Base-by-base conservation (phyloP, 2,888 invertebrate genomes). In the Cheilosia vulpina region DNA sequence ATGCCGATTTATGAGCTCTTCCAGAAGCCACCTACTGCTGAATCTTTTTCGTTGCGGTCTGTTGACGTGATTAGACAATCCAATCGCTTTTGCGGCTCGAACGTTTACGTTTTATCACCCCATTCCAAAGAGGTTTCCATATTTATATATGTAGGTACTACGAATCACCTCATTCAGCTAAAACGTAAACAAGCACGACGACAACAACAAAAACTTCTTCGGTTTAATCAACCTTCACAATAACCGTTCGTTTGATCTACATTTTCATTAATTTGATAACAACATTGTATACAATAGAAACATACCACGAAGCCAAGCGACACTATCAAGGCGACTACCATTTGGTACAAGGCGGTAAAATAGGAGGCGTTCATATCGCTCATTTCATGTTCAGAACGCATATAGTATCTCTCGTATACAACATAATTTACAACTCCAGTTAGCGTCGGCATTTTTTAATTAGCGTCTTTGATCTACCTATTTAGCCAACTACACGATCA, bases 381-480 rank as follows among this genome's bases (percentile, higher is more conserved):
- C 17, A 45, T 43, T 79, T 45, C 13, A 45, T 68, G 69, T 71
- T 75, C 68, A 45, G 75, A 38, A 75, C 80, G 72, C 80, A 80
- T 71, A 58, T 58, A n/a, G 62, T 71, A 80, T 85, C 80, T 80
- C 60, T 80, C 60, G 58, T 68, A 65, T 15, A 80, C 60, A 72
- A 68, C 66, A 71, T 66, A 68, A 76, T 85, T 85, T 80, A 80
- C 85, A 85, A 76, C 72, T 76, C 55, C 71, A 76, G 80, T 80
- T 81, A 80, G 62, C 65, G 85, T 71, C 85, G 85, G 85, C 76
- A 53, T 81, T 73, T 80, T 81, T 80, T 85, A 76, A 85, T 72
- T 81, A 72, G 72, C 76, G 34, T 58, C 85, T 85, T 80, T 85
- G 85, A 85, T 80, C 66, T 71, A 72, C 41, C 55, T 71, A 79